Base-by-base conservation (phyloP, 2,888 invertebrate genomes). In the Tuberolachnus salignus region DNA sequence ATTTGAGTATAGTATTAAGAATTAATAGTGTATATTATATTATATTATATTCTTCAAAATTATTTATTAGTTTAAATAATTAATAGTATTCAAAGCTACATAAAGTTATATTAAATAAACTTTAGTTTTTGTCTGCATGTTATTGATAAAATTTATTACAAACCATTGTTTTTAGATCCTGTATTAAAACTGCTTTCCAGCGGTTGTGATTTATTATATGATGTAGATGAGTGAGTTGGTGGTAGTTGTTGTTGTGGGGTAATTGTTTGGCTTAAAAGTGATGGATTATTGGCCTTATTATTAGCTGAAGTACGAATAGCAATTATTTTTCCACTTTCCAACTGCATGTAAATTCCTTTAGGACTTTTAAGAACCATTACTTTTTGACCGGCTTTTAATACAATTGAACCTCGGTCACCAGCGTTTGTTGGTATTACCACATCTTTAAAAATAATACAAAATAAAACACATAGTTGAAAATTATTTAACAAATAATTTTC, bases 331-430 rank as follows among this genome's bases (percentile, higher is more conserved):
- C 97, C 97, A 83, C 94, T 95, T 84, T 95, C 94, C 63, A 97
- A 87, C 83, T 97, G 94, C 91, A 98, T 94, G 86, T 97, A 97
- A 82, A 97, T 96, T 66, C 97, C 97, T 86, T 97, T 97, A 0
- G 95, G 93, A 10, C 97, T 97, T 85, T 96, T 95, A 55, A 98
- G 88, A 6, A 98, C 95, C 89, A 97, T 92, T 0, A 98, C 96
- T 83, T 95, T 91, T 85, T 97, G 95, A 0, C 97, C 97, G 0
- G 97, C 95, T 84, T 95, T 95, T 71, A 98, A 88, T 19, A 94
- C 93, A 81, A 96, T 95, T 83, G 94, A 94, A 10, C 94, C 92
- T 84, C 94, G 92, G 83, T 95, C 94, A 0, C 93, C 92, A 16
- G 94, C 92, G 85, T 95, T 95, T 0, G 94, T 96, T 4, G 95